These are phyloP conservation scores for Mnemiopsis leidyi DNA, from an alignment of 37 sponge, comb jelly and placozoan species.

Conservation along the genomic window DNA sequence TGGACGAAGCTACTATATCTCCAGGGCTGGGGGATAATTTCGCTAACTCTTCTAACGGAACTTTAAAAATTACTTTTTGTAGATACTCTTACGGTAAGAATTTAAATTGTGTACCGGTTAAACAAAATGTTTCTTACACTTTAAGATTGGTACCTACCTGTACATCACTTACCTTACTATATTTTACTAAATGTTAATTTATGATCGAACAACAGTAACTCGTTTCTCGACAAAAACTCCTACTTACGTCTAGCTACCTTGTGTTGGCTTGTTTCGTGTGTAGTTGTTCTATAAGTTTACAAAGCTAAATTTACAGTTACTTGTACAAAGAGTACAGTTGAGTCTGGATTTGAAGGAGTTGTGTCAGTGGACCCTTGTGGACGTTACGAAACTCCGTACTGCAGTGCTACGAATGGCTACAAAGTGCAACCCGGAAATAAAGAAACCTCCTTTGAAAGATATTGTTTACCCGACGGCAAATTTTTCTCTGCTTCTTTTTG, in stretches of 20 bases:
- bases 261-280: too few species aligned
- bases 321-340: not conserved
- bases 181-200: not conserved
- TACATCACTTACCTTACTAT: not conserved
- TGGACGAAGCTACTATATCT: not conserved
- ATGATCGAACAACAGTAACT: too few species aligned
- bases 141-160: not conserved
- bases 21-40: not conserved
- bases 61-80: constrained; percentile 6
- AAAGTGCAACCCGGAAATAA: constrained; percentile 23
- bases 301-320: not conserved
- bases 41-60: not conserved
- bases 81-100: not conserved
- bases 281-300: too few species aligned
- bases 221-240: too few species aligned
- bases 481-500: not conserved
- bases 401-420: not conserved
- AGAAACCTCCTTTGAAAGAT: not conserved
- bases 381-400: not conserved
- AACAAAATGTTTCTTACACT: too few species aligned
- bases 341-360: not conserved
- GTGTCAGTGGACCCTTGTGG: not conserved
- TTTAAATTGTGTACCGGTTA: too few species aligned
- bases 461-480: not conserved
- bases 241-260: too few species aligned